Evolutionary conservation across 2,113 vertebrate species (phyloP), one percentile per base, ranked within the genome.

Genomic region (Myrmecophaga tridactyla): DNA sequence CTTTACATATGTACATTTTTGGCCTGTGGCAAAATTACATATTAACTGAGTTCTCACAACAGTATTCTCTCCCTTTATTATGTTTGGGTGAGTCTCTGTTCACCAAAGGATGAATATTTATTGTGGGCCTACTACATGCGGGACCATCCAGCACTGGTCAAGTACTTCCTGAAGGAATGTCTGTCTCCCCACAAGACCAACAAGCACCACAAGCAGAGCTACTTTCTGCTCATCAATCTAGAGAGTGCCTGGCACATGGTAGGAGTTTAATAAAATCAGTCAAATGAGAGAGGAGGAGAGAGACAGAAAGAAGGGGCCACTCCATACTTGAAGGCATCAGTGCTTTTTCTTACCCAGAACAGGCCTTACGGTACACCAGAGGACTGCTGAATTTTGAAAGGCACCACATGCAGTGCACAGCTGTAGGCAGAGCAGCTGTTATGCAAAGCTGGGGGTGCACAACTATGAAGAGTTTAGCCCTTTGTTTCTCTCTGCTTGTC

Each of bases 391-490:
- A 73, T 77, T 95, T 92, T 86, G 48, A 85, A 94, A 93, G 89
- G 72, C 36, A 70, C 51, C 92, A 73, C 72, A 63, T 60, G 92
- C 90, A 70, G 39, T 0, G 21, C 94, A 82, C 89, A 96, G 77
- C 96, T 94, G 85, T 65, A 85, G 83, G 77, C 67, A 73, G 0
- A 53, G 53, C 94, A 96, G 94, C 94, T 96, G 94, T 85, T 81
- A 82, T 6, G 43, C 90, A 86, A 80, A 85, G 88, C 34, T 3
- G 21, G 17, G 56, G 56, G 73, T 53, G 76, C 41, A 94, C 67
- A 90, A 75, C 65, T 18, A 7, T 1, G 29, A 81, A 88, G 87
- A 96, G 92, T 85, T 62, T 90, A 41, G 67, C 6, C 56, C 88
- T 95, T 85, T 95, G 92, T 96, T 81, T 93, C 58, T 76, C 27